Conservation (phyloP, 2,113 vertebrate genomes). For the Dendrocopos noguchii region DNA sequence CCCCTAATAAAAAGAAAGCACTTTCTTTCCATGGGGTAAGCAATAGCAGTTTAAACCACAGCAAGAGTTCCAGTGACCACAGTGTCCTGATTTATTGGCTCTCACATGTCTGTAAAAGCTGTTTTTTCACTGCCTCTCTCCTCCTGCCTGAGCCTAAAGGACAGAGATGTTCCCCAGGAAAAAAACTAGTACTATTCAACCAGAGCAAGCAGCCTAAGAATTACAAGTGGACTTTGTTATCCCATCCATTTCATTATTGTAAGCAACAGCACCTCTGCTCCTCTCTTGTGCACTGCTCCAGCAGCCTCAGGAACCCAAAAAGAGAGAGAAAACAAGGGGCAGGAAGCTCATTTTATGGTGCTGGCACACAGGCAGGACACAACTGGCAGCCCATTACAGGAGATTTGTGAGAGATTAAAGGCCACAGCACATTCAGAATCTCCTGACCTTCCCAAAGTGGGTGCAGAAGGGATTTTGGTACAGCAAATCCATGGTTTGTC, state of each 20-base stretch:
- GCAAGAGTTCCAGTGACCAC: conserved; percentile 53
- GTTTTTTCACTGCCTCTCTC: not conserved
- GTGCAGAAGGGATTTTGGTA: not conserved
- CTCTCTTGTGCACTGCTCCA: not conserved
- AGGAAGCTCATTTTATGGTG: conserved; percentile 11
- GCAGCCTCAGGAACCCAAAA: not conserved
- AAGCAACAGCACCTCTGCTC: not conserved
- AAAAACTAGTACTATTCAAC: not conserved
- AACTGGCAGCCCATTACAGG: not conserved
- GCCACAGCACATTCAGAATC: not conserved
- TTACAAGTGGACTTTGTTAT: not conserved
- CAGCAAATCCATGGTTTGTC: not conserved
- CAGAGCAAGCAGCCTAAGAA: not conserved
- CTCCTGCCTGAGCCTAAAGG: not conserved
- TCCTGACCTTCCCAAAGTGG: not conserved
- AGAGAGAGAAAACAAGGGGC: not conserved
- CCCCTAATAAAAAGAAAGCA: conserved; percentile 19
- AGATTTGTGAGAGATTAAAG: conserved; percentile 9
- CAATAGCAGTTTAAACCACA: conserved; percentile 52
- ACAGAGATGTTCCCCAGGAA: not conserved
- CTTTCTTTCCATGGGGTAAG: conserved; percentile 58
- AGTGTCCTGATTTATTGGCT: conserved; percentile 7
- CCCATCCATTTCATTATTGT: not conserved
- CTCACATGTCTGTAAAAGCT: not conserved
- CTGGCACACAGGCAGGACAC: not conserved